These are phyloP conservation scores for Tretioscincus oriximinensis DNA, from an alignment of 2,113 vertebrate genomes.

Conservation along the genomic window DNA sequence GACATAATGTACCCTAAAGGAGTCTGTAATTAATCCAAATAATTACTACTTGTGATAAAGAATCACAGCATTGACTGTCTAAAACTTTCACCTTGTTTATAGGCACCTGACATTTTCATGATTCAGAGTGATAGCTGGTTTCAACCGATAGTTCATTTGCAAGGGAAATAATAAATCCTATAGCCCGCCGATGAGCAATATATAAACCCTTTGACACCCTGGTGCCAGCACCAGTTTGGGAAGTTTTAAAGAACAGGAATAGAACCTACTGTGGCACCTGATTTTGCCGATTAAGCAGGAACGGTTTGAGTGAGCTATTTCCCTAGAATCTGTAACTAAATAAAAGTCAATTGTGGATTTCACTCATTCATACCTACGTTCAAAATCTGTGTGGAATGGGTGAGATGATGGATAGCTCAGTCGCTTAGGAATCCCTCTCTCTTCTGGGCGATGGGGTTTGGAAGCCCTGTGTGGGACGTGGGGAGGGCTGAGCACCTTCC, in stretches of 20 bases:
- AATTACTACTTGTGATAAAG: constrained; percentile 50
- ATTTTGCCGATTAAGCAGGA: neutral
- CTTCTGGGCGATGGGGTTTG: too few species aligned
- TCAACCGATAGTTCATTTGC: constrained; percentile 31
- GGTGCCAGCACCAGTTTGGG: neutral
- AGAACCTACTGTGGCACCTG: neutral
- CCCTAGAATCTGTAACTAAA: neutral
- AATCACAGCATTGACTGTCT: constrained; percentile 34
- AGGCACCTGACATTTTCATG: neutral
- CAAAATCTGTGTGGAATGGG: neutral
- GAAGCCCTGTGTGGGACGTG: too few species aligned
- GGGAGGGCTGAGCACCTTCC: too few species aligned
- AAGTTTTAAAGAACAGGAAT: neutral
- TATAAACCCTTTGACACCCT: neutral
- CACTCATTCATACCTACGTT: neutral
- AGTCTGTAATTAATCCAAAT: constrained; percentile 54
- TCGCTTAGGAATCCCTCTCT: too few species aligned
- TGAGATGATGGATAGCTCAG: too few species aligned
- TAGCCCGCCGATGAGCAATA: neutral
- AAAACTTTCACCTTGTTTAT: constrained; percentile 53
- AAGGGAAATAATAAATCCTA: constrained; percentile 19
- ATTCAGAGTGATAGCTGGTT: constrained; percentile 39
- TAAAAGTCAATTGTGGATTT: too few species aligned
- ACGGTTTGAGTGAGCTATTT: neutral
- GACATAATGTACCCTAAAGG: constrained; percentile 39